These are phyloP conservation scores for Centruroides sculpturatus DNA, from an alignment of 1,140 invertebrate genomes.

Conservation along the genomic window DNA sequence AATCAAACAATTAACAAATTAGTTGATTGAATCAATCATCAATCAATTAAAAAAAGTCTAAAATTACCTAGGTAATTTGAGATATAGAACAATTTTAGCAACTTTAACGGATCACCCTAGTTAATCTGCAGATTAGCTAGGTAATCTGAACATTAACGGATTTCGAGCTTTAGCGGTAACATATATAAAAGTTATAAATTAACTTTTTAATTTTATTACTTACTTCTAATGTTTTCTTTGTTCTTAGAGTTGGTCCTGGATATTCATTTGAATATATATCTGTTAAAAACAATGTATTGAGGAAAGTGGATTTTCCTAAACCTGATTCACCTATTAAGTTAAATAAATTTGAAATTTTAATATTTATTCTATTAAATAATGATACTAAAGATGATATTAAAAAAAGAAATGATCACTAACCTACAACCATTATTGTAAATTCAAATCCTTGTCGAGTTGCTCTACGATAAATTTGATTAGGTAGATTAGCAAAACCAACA, in stretches of 20 bases:
- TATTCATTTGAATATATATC: slow-evolving; percentile 86
- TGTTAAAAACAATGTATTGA: slow-evolving; percentile 98
- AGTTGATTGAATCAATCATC: no score
- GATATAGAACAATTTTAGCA: no score
- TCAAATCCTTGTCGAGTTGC: slow-evolving; percentile 98
- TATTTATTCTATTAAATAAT: not conserved
- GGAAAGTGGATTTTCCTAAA: slow-evolving; percentile 94
- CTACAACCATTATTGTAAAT: slow-evolving; percentile 98
- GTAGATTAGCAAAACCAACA: slow-evolving; percentile 59
- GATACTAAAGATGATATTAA: no score
- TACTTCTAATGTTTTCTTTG: slow-evolving; percentile 67
- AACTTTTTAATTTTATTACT: not conserved
- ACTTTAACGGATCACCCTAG: no score
- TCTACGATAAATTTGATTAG: slow-evolving; percentile 96
- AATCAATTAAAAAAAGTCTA: no score
- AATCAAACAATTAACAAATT: no score
- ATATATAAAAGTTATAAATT: not conserved
- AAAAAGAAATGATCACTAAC: slow-evolving; percentile 42
- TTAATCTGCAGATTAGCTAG: no score
- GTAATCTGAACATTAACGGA: no score
- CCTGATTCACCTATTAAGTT: slow-evolving; percentile 70
- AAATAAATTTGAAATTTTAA: not conserved
- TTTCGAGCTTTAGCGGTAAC: no score
- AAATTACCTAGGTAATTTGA: no score
- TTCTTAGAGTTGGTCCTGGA: slow-evolving; percentile 68